Evolutionary conservation across 2,797 vertebrate genomes (phyloP).

Genomic region (Sebastes vulpes): DNA sequence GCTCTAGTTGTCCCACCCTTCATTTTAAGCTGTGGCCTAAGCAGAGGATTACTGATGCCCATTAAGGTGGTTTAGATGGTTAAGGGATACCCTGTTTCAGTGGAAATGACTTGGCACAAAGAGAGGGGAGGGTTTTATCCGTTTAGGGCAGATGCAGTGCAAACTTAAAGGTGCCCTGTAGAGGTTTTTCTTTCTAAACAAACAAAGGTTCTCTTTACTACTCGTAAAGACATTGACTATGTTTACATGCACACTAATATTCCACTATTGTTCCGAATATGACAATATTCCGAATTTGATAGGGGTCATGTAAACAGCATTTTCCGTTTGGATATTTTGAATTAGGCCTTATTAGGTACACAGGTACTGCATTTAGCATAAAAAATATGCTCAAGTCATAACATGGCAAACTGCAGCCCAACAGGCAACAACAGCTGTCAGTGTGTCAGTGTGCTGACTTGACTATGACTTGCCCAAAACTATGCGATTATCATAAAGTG

Average conservation of each 20-base stretch:
- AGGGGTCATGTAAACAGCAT: neutral
- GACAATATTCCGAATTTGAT: no score
- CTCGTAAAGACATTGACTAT: neutral
- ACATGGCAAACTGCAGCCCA: no score
- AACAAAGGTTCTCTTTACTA: neutral
- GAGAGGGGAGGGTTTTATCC: neutral
- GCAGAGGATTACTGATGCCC: conserved; percentile 71
- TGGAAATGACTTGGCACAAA: conserved; percentile 4
- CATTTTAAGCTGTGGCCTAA: conserved; percentile 55
- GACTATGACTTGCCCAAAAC: no score
- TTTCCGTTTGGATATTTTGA: neutral
- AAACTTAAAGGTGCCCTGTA: neutral
- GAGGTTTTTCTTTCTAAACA: neutral
- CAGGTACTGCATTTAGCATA: no score
- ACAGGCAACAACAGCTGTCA: no score
- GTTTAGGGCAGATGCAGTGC: neutral
- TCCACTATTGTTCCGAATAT: neutral
- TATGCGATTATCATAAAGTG: no score
- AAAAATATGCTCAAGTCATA: no score
- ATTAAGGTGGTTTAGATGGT: conserved; percentile 40
- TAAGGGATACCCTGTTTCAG: neutral
- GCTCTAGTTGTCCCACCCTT: conserved; percentile 43
- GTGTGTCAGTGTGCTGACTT: no score
- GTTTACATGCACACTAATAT: neutral
- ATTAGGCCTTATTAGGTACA: neutral